These are phyloP conservation scores for Tretioscincus oriximinensis DNA, from an alignment of 2,113 vertebrate genomes.

Conservation along the genomic window DNA sequence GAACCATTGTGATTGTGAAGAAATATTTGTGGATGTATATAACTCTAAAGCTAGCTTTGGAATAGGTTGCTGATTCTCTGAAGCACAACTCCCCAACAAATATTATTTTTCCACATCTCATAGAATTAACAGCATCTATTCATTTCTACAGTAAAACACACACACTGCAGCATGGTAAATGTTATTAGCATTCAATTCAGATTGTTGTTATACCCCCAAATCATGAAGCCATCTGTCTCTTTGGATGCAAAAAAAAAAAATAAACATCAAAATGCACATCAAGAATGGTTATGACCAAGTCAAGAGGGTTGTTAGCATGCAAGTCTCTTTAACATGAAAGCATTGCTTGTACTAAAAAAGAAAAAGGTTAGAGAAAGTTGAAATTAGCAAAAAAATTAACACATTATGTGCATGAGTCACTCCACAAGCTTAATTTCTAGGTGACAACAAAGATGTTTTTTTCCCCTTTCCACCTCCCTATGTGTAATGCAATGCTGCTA, in stretches of 20 bases:
- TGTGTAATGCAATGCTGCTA: neutral
- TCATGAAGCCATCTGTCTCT: slow-evolving; percentile 19
- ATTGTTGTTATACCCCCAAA: slow-evolving; percentile 29
- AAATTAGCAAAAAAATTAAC: slow-evolving; percentile 24
- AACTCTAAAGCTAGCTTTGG: slow-evolving; percentile 13
- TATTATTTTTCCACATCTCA: slow-evolving; percentile 38
- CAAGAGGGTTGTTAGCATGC: slow-evolving; percentile 23
- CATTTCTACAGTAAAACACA: slow-evolving; percentile 32
- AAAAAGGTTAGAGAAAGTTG: neutral
- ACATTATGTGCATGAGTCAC: neutral
- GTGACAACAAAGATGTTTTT: neutral
- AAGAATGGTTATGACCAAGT: neutral
- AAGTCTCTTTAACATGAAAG: slow-evolving; percentile 44
- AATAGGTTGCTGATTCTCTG: slow-evolving; percentile 2
- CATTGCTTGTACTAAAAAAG: slow-evolving; percentile 24
- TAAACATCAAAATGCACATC: slow-evolving; percentile 23
- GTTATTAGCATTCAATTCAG: slow-evolving; percentile 32
- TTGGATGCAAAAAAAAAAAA: slow-evolving; percentile 15
- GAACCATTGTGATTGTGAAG: neutral
- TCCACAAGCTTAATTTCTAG: slow-evolving; percentile 8
- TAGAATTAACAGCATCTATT: slow-evolving; percentile 18
- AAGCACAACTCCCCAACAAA: slow-evolving; percentile 10
- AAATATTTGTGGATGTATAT: slow-evolving; percentile 10
- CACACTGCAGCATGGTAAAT: slow-evolving; percentile 18
- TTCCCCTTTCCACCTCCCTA: neutral